These are phyloP conservation scores for Megastigmus dorsalis DNA, from an alignment of 2,888 invertebrate genomes.

Conservation along the genomic window DNA sequence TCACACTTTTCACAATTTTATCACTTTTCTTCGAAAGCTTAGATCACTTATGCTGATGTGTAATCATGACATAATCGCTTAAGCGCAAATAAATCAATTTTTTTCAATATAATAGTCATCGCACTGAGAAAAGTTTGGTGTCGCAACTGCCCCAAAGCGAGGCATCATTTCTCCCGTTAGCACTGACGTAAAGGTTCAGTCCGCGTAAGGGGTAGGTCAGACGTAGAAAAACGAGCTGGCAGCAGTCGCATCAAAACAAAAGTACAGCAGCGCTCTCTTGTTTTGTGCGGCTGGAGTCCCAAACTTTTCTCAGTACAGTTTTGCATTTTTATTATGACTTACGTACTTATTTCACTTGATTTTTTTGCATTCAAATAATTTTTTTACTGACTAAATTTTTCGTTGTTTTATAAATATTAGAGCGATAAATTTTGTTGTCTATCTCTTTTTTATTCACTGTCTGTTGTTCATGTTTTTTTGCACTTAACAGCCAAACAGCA, in stretches of 20 bases:
- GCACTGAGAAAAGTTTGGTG: too few species aligned
- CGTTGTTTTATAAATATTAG: neutral
- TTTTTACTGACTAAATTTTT: neutral
- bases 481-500: conserved; percentile 73
- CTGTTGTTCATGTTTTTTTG: conserved; percentile 57
- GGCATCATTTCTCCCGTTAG: too few species aligned
- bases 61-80: conserved; percentile 39
- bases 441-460: conserved; percentile 42
- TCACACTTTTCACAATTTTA: conserved; percentile 42
- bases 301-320: too few species aligned
- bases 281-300: too few species aligned
- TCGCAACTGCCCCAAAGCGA: too few species aligned
- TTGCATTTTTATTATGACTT: conserved; percentile 19
- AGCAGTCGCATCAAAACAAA: too few species aligned
- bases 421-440: conserved; percentile 5
- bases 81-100: too few species aligned
- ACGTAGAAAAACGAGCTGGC: too few species aligned
- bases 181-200: too few species aligned
- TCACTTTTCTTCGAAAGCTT: conserved; percentile 49
- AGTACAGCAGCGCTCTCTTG: too few species aligned
- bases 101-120: too few species aligned
- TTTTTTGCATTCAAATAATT: neutral
- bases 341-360: conserved; percentile 25
- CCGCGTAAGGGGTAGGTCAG: too few species aligned
- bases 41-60: conserved; percentile 39